A percentile compares a stretch with the other conserved stretches of the same genome.
Conservation (phyloP, 2,797 vertebrate genomes). For the Cercopithecus neglectus region DNA sequence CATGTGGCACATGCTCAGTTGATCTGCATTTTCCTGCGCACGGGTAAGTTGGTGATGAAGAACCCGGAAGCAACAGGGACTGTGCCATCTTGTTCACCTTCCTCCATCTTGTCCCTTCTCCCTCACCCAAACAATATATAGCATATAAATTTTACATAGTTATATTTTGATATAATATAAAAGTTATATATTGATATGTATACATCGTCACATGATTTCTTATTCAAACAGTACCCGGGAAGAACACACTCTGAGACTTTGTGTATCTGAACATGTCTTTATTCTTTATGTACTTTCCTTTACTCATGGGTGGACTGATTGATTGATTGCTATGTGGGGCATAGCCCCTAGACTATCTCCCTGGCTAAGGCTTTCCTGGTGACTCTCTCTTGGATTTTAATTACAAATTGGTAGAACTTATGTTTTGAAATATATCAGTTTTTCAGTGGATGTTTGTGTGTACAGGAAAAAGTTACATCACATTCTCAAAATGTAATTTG, state of each 20-base stretch:
- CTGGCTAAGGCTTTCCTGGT: not conserved
- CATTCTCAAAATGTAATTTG: not conserved
- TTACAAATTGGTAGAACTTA: not conserved
- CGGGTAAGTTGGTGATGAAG: too few species aligned
- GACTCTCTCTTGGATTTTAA: not conserved
- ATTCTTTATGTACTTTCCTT: not conserved
- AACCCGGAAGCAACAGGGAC: too few species aligned
- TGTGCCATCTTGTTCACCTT: too few species aligned
- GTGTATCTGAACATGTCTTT: not conserved
- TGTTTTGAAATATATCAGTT: not conserved
- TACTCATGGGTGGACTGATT: too few species aligned
- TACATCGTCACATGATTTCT: not conserved
- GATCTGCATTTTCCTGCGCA: accelerated
- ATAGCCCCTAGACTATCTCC: accelerated
- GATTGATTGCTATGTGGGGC: too few species aligned
- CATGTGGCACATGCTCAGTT: accelerated
- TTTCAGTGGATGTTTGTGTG: not conserved
- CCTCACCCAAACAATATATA: too few species aligned
- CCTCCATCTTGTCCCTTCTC: too few species aligned
- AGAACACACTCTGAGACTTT: not conserved
- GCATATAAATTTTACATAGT: too few species aligned
- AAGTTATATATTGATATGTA: too few species aligned
- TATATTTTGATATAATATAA: too few species aligned
- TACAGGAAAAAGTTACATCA: not conserved
- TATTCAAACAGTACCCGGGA: too few species aligned